Base-by-base conservation (phyloP, 2,113 vertebrate genomes). In the Gorsachius goisagi region DNA sequence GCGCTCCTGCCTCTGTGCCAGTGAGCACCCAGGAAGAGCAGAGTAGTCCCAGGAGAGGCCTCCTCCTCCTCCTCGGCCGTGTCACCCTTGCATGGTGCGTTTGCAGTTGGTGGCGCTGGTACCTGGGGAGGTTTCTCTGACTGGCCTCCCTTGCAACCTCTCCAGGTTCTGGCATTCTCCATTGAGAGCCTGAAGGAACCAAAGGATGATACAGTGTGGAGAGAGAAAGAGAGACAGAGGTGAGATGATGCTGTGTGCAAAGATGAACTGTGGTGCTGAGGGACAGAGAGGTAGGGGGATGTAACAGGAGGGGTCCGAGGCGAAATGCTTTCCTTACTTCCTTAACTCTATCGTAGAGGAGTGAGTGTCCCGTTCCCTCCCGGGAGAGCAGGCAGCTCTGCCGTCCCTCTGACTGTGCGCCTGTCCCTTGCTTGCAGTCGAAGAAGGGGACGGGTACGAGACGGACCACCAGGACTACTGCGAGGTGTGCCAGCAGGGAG, bases 391-490 rank as follows among this genome's bases (percentile, higher is more conserved):
- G 9, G 35, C 41, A 7, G 80, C 72, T 50, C 77, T 73, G 72
- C 52, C 2, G 3, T 33, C 69, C 41, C 64, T 28, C 49, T 86
- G n/a, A 71, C 63, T 1, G 4, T 39, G 3, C 3, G 5, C 45
- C 50, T 91, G 72, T 88, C 60, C 82, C 83, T 87, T 94, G 90
- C 76, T 75, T 96, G 62, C 97, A 99, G 99, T 97, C 9, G 99
- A 99, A 53, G 99, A 99, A 5, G 99, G 99, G 2, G 99, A 99
- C 0, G 99, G 99, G 15, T 99, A 99, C 1, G 99, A 99, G 98
- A 99, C 99, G 0, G 99, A 99, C 97, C 99, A 99, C 97, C 99
- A 99, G 98, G 99, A 99, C 97, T 99, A 99, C 98, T 99, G 99
- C 1, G 99, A 99, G 97, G 99, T 99, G 93, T 99, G 99, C 98